Conservation (phyloP, 2,888 invertebrate genomes). For the Pantelozetes paolii region DNA sequence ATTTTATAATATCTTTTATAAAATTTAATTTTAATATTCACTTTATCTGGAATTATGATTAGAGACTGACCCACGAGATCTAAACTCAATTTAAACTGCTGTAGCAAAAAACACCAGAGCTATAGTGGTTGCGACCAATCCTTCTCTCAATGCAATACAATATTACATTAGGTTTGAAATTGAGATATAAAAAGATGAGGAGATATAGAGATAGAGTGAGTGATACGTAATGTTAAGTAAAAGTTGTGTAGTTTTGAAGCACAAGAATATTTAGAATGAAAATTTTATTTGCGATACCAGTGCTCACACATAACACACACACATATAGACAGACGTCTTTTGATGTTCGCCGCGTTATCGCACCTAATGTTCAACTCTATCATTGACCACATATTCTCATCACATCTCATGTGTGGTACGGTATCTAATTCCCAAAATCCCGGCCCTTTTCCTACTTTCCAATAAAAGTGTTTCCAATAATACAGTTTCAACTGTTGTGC, state of each 20-base stretch:
- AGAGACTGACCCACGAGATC: constrained; percentile 29
- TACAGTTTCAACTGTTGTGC: constrained; percentile 27
- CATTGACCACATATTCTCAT: constrained; percentile 37
- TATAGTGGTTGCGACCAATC: constrained; percentile 15
- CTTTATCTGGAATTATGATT: constrained; percentile 23
- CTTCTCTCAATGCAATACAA: constrained; percentile 13
- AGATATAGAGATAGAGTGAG: neutral
- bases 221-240: neutral
- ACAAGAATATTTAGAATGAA: constrained; percentile 25
- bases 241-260: constrained; percentile 11
- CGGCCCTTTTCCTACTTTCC: constrained; percentile 27
- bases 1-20: neutral
- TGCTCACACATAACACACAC: too few species aligned
- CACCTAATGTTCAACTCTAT: constrained; percentile 35
- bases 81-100: constrained; percentile 18
- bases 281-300: constrained; percentile 33
- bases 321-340: constrained; percentile 9
- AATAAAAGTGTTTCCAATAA: constrained; percentile 31
- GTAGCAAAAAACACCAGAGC: neutral
- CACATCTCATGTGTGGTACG: constrained; percentile 29
- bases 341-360: constrained; percentile 33
- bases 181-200: neutral
- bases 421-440: constrained; percentile 34
- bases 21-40: constrained; percentile 30
- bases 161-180: constrained; percentile 20